Evolutionary conservation across 2,113 vertebrate species (phyloP), one percentile per base, ranked within the genome.

Genomic region (Notothenia coriiceps): DNA sequence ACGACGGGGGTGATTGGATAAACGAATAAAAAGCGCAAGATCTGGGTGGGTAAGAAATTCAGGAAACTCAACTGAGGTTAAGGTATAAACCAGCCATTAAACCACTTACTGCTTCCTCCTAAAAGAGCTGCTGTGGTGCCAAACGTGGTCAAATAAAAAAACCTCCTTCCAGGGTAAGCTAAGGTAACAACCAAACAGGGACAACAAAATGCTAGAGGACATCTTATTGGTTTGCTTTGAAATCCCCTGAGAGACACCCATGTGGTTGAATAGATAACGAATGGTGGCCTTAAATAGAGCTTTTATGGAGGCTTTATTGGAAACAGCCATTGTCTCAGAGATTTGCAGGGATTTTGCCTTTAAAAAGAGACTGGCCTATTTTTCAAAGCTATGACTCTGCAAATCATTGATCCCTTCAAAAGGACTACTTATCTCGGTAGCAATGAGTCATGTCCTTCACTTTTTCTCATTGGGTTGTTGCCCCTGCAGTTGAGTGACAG

Each of bases 301-400:
- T 79, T 87, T 87, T 80, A 78, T 57, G 64, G 79, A 70, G 73
- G 86, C 86, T 88, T 86, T 81, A 77, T 68, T 74, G 79, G 55
- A 86, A 87, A 54, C 86, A 54, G 56, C 72, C 79, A 86, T 90
- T 91, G 89, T 90, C 82, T 90, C 65, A 67, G 77, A 90, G 88
- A 91, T 91, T 93, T 86, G 76, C 69, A 70, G 80, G 87, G 88
- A 91, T 91, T 90, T 86, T 77, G 66, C 67, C 82, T 91, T 86
- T 87, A 88, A 92, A 91, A 92, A 85, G 80, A 90, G 90, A 83
- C 73, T 84, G 87, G 79, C 86, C 90, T 84, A 83, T 89, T 93
- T 89, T 84, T 82, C 85, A 91, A 87, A 88, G 80, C 86, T 81
- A 74, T 84, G 91, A 91, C 90, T 85, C 72, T 50, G 87, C 91